Conservation (phyloP, 2,113 vertebrate genomes). For the Myxocyprinus asiaticus region DNA sequence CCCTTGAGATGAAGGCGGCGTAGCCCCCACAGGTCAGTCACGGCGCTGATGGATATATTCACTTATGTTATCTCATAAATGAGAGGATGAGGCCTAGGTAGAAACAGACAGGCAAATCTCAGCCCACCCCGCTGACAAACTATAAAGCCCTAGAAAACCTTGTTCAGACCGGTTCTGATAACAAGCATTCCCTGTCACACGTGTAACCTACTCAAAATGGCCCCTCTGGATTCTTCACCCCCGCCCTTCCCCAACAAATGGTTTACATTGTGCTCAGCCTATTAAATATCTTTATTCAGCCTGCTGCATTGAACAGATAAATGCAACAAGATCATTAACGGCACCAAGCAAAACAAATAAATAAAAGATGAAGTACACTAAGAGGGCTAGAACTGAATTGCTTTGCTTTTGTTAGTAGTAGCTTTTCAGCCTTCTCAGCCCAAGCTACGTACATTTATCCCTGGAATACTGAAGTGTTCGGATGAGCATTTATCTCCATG, state of each 20-base stretch:
- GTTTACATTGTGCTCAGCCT: slow-evolving; percentile 65
- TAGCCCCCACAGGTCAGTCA: slow-evolving; percentile 65
- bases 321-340: slow-evolving; percentile 24
- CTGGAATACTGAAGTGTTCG: slow-evolving; percentile 47
- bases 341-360: slow-evolving; percentile 75
- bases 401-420: slow-evolving; percentile 35
- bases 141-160: slow-evolving; percentile 62
- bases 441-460: slow-evolving; percentile 44
- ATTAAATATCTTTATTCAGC: slow-evolving; percentile 67
- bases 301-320: slow-evolving; percentile 65
- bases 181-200: slow-evolving; percentile 64
- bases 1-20: slow-evolving; percentile 50
- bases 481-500: slow-evolving; percentile 47
- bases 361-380: slow-evolving; percentile 60
- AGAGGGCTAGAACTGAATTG: slow-evolving; percentile 40
- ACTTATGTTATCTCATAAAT: slow-evolving; percentile 79
- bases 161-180: slow-evolving; percentile 66
- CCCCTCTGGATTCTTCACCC: too few relatives aligned
- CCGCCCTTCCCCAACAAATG: not conserved
- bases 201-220: slow-evolving; percentile 39
- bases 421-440: slow-evolving; percentile 40
- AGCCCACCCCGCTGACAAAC: slow-evolving; percentile 42
- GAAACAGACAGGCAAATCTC: slow-evolving; percentile 50
- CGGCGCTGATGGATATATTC: slow-evolving; percentile 73
- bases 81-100: slow-evolving; percentile 67